phyloP scores from a whole-genome alignment of 2,888 invertebrate genomes.

The Phytoseiulus persimilis region DNA sequence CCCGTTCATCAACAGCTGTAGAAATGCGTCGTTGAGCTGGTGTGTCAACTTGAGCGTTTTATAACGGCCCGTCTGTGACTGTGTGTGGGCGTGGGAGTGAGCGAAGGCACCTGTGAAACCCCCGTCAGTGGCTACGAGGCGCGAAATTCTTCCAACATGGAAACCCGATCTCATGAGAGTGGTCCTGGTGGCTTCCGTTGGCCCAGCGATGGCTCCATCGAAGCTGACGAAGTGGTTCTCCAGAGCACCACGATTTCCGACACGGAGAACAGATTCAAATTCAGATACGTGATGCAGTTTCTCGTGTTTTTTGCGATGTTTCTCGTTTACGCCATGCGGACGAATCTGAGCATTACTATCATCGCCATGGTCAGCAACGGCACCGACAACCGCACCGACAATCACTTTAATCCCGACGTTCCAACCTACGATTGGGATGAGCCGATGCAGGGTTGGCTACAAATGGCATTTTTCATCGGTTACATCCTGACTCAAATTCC shows the following conservation, averaged over 20 bases:
- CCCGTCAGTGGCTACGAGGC: neutral
- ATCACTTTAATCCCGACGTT: neutral
- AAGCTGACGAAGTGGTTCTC: slow-evolving; percentile 39
- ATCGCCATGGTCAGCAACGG: neutral
- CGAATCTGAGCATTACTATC: slow-evolving; percentile 12
- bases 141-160: neutral
- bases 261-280: slow-evolving; percentile 18
- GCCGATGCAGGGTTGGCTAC: neutral
- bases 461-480: slow-evolving; percentile 9
- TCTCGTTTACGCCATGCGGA: slow-evolving; percentile 25
- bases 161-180: neutral
- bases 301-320: slow-evolving; percentile 30
- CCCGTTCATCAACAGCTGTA: too few species aligned
- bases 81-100: neutral
- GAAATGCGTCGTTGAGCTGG: neutral
- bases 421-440: neutral
- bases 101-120: neutral
- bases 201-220: slow-evolving; percentile 10
- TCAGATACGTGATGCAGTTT: slow-evolving; percentile 27
- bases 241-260: neutral
- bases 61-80: neutral
- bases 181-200: neutral
- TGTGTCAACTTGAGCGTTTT: neutral
- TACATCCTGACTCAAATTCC: slow-evolving; percentile 24
- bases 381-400: neutral